Base-by-base conservation (phyloP, 2,888 invertebrate species). In the Iselma pallidipennis region DNA sequence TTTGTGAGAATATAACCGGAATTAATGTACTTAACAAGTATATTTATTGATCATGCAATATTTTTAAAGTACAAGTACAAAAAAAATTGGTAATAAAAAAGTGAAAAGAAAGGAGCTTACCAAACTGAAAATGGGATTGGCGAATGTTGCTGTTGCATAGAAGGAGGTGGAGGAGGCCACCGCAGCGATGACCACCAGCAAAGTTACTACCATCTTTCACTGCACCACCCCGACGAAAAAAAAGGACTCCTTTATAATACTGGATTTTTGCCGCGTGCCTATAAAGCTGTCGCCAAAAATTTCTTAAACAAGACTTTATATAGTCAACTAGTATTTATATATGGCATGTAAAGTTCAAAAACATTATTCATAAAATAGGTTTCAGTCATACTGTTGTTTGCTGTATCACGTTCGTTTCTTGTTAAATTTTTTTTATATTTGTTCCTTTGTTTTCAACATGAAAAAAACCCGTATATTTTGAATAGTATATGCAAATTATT, bases 171-270 rank as follows among this genome's bases (percentile, higher is more conserved):
- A 37, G 42, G 61, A 66, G 74, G 69, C 74, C 73, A 74, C 74
- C 72, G 65, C 59, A 52, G 63, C 25, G 59, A 61, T 64, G 71
- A 73, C 73, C 73, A 74, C 73, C 74, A 71, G 69, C 72, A 71
- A 63, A 63, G 72, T 49, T 48, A 55, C 66, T 62, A 65, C 68
- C 70, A 66, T 66, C 73, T 71, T n/a, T 73, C 63, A 57, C 70
- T 66, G 66, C 67, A 56, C 65, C 62, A 63, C 61, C 56, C 2
- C 31, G 12, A 12, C 31, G 10, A 37, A 7, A 2, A 19, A 37
- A 14, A 16, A 37, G 2, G 2, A 37, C 16, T 6, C 3, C 31
- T 37, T 16, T 14, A 14, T 37, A 14, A 16, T 37, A 4, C 12
- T 31, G 65, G 56, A 62, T 68, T 60, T 65, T 65, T 54, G 59